Evolutionary conservation across 2,797 vertebrate species (phyloP).

Genomic region (Pangasius larnaudii): DNA sequence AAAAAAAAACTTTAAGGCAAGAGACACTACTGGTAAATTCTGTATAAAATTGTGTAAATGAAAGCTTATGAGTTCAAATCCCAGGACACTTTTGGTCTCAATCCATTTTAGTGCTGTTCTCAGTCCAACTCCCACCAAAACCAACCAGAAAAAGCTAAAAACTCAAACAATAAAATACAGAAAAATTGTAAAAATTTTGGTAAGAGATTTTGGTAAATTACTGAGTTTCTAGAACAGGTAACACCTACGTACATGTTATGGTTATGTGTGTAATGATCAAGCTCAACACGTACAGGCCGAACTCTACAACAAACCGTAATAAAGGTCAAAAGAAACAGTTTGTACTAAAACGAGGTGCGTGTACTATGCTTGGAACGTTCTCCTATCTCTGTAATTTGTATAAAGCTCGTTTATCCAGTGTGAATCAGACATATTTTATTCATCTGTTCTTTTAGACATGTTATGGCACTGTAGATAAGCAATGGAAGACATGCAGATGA

Average conservation of each 20-base stretch:
- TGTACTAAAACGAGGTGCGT: neutral
- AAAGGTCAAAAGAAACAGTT: neutral
- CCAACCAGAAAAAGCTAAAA: neutral
- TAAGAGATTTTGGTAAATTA: no score
- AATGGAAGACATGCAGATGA: neutral
- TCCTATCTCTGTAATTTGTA: neutral
- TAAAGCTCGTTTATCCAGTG: neutral
- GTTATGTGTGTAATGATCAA: no score
- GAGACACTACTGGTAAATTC: neutral
- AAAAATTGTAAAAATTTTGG: neutral
- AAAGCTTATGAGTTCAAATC: neutral
- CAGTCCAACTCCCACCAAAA: neutral
- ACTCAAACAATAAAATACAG: neutral
- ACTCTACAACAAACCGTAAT: neutral
- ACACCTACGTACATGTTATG: neutral
- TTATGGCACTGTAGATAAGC: constrained; percentile 4
- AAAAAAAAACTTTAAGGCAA: neutral
- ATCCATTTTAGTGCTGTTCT: neutral
- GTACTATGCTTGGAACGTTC: neutral
- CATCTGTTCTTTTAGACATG: neutral
- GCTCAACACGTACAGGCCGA: neutral
- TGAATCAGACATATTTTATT: neutral
- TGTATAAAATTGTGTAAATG: neutral
- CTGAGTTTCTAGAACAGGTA: no score
- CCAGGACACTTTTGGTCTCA: neutral